These are phyloP conservation scores for Centrocercus urophasianus DNA, from an alignment of 2,113 vertebrate genomes.

Conservation along the genomic window DNA sequence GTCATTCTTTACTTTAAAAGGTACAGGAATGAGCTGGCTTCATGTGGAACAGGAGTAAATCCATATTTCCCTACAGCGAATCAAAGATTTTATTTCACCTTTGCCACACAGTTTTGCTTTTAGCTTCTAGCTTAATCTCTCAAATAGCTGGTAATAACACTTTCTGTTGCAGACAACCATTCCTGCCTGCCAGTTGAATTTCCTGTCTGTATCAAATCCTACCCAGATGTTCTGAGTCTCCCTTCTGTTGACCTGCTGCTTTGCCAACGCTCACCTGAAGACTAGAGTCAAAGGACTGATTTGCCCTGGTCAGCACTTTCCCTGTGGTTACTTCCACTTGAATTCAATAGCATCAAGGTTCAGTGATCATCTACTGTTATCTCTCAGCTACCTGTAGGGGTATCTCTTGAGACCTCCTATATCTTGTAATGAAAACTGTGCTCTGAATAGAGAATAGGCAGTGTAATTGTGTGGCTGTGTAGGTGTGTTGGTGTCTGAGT, in stretches of 20 bases:
- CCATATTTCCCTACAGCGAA: background rate
- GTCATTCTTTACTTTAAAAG: background rate
- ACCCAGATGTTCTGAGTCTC: background rate
- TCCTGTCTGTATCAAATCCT: background rate
- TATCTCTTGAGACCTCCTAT: background rate
- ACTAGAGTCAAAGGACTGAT: background rate
- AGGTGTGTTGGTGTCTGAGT: background rate
- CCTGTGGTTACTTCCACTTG: background rate
- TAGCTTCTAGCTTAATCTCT: background rate
- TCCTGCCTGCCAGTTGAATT: background rate
- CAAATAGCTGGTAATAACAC: background rate
- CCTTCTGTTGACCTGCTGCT: background rate
- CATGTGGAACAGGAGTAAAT: background rate
- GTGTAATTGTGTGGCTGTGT: background rate
- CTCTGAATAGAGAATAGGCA: background rate
- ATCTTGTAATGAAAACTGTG: conserved; percentile 6
- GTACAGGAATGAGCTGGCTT: background rate
- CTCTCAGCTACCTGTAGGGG: background rate
- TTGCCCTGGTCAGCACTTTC: background rate
- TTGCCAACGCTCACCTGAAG: background rate
- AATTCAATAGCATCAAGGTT: background rate
- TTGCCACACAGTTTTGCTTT: background rate
- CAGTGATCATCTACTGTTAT: background rate
- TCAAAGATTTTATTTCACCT: background rate
- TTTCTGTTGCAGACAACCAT: background rate